A percentile compares a stretch with the other conserved stretches of the same genome.
These are phyloP conservation scores for Lepidocyrtoides sp. DNA, from an alignment of 2,888 invertebrate genomes.

Conservation along the genomic window DNA sequence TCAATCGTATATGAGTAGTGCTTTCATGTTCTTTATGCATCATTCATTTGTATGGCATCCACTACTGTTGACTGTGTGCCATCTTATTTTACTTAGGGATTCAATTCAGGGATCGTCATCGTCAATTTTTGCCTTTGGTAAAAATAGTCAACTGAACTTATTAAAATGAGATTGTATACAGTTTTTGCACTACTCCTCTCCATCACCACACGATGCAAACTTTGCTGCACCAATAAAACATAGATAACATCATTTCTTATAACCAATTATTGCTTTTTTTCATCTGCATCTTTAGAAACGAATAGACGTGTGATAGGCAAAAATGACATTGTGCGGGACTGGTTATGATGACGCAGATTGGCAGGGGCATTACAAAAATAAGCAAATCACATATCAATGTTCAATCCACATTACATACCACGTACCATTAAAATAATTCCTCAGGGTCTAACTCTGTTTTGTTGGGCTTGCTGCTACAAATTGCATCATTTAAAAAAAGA, in stretches of 20 bases:
- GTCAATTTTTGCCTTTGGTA: no score
- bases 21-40: background rate
- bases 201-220: no score
- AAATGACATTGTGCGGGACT: background rate
- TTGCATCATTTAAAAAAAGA: conserved; percentile 2
- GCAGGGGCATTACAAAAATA: no score
- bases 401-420: background rate
- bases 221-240: background rate
- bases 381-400: no score
- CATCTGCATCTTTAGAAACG: background rate
- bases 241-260: background rate
- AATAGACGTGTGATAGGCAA: background rate
- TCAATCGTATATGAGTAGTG: background rate
- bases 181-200: no score
- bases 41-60: no score
- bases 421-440: background rate
- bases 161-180: no score
- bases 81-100: background rate
- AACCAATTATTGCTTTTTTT: background rate
- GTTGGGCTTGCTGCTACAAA: background rate
- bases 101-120: conserved; percentile 12
- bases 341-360: background rate
- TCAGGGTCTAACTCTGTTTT: background rate
- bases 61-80: no score
- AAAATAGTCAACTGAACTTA: no score